phyloP scores from a whole-genome alignment of 2,113 vertebrate species.

The Corynorhinus townsendii region DNA sequence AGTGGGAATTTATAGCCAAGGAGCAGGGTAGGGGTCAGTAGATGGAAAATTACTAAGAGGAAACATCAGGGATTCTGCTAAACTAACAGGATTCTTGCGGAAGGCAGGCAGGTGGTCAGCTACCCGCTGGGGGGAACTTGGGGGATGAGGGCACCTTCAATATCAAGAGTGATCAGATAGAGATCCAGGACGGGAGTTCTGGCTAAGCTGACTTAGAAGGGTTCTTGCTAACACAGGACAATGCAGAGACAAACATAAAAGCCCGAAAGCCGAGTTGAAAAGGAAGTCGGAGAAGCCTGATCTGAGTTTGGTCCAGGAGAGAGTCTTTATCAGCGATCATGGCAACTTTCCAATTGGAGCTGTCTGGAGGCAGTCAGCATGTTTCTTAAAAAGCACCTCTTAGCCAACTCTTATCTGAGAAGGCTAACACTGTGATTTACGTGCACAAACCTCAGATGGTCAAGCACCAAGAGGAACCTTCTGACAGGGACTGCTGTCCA shows the following conservation, averaged over 20 bases:
- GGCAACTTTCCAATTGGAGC: not conserved
- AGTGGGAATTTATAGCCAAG: not conserved
- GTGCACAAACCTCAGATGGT: not conserved
- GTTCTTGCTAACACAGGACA: not conserved
- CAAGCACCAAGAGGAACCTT: not conserved
- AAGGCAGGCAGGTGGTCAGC: not conserved
- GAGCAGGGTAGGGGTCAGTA: not conserved
- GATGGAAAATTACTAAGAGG: not conserved
- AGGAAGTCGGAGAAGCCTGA: not conserved
- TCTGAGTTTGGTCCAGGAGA: not conserved
- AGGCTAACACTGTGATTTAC: not conserved
- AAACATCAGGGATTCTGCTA: not conserved
- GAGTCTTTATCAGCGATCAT: not conserved
- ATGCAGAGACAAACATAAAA: not conserved
- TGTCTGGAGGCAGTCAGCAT: not conserved
- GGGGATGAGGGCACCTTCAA: not conserved
- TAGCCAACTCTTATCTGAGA: not conserved
- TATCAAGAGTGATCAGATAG: not conserved
- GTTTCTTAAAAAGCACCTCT: not conserved
- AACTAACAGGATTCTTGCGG: not conserved
- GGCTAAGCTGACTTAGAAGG: not conserved
- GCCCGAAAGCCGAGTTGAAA: not conserved
- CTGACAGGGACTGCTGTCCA: not conserved
- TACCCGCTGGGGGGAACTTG: rapidly evolving
- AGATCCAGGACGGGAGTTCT: not conserved